Percentiles rank a stretch among this genome's conserved stretches.
Evolutionary conservation across 2,888 invertebrate species (phyloP).

Genomic region (Meta bourneti): DNA sequence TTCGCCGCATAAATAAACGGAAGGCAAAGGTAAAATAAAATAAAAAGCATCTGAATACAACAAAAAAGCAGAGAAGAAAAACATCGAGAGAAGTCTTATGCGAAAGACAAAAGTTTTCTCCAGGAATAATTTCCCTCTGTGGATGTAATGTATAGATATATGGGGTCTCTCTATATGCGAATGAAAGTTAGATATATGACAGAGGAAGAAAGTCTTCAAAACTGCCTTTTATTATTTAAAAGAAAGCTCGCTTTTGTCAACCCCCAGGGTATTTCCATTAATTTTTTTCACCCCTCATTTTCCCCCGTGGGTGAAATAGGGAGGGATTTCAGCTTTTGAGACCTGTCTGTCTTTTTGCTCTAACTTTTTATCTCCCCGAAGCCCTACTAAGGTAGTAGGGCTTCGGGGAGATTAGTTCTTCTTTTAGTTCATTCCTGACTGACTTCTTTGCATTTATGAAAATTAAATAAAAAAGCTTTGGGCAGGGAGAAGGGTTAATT

Average conservation of each 20-base stretch:
- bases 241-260: constrained; percentile 4
- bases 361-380: neutral
- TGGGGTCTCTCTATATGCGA: neutral
- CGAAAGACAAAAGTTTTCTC: neutral
- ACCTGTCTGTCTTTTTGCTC: neutral
- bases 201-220: constrained; percentile 43
- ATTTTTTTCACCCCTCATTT: neutral
- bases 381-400: no score
- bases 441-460: constrained; percentile 38
- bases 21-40: no score
- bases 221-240: constrained; percentile 55
- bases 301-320: neutral
- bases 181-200: constrained; percentile 13
- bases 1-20: no score
- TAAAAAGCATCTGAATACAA: neutral
- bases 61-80: neutral
- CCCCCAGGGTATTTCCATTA: neutral
- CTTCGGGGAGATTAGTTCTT: no score
- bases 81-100: neutral
- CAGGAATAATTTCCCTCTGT: neutral
- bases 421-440: constrained; percentile 4
- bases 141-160: neutral
- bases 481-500: constrained; percentile 28
- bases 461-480: constrained; percentile 43
- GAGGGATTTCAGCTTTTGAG: neutral